Conservation (phyloP, 1,140 invertebrate genomes). For the Eurosta solidaginis region DNA sequence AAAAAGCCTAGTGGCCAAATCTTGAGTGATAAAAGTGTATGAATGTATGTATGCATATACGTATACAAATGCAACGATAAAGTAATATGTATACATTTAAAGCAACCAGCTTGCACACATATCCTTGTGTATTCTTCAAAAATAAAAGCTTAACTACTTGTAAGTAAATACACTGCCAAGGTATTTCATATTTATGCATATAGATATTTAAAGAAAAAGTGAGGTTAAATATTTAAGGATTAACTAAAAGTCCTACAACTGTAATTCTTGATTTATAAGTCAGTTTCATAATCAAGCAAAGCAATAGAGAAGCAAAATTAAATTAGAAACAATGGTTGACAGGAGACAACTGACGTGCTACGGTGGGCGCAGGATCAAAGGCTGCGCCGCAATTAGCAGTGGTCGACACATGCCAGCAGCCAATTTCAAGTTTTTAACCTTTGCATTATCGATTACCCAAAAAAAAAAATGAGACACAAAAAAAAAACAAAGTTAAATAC, state of each 20-base stretch:
- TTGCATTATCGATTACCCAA: constrained; percentile 18
- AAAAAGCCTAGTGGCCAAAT: not conserved
- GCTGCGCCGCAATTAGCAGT: not conserved
- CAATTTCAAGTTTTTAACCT: constrained; percentile 26
- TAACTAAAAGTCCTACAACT: not conserved
- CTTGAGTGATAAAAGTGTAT: constrained; percentile 18
- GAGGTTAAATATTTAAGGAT: constrained; percentile 13
- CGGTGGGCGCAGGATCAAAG: not conserved
- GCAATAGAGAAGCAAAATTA: not conserved
- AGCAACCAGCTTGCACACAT: not conserved
- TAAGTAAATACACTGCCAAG: constrained; percentile 11
- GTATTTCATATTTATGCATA: too few relatives aligned
- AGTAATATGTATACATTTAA: not conserved
- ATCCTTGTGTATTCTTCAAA: constrained; percentile 12
- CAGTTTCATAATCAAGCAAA: not conserved
- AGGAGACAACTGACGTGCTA: not conserved
- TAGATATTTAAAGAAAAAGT: not conserved
- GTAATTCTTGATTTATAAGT: not conserved
- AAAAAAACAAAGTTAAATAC: not conserved
- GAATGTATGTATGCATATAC: not conserved
- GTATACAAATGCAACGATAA: too few relatives aligned
- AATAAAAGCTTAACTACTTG: constrained; percentile 10
- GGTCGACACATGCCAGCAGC: constrained; percentile 7
- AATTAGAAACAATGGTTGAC: not conserved
- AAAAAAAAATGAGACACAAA: not conserved